These are phyloP conservation scores for Probaryconus sp. DNA, from an alignment of 1,140 invertebrate genomes.

Conservation along the genomic window DNA sequence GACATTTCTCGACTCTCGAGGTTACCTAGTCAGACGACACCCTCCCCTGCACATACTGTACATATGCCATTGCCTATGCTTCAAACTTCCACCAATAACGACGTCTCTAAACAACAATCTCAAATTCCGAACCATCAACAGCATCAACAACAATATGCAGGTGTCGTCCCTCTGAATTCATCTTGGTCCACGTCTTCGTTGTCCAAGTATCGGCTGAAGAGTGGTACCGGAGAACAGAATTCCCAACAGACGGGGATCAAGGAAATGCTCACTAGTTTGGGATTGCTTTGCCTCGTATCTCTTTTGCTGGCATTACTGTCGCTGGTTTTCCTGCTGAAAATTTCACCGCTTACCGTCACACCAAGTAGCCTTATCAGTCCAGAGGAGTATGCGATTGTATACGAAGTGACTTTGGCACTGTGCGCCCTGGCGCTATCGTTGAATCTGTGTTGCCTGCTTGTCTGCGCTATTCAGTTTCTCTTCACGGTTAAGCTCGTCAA, in stretches of 20 bases:
- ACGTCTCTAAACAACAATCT: conserved; percentile 16
- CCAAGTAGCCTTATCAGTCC: conserved; percentile 80
- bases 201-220: conserved; percentile 75
- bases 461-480: conserved; percentile 95
- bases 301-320: conserved; percentile 89
- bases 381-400: conserved; percentile 91
- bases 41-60: conserved; percentile 70
- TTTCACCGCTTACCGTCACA: conserved; percentile 83
- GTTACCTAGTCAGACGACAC: conserved; percentile 72
- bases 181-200: conserved; percentile 78
- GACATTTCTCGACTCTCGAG: conserved; percentile 78
- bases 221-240: conserved; percentile 50
- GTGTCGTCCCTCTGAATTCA: conserved; percentile 74
- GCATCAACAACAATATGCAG: conserved; percentile 52
- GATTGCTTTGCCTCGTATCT: conserved; percentile 90
- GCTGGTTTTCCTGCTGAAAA: conserved; percentile 90
- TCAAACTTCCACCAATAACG: conserved; percentile 21
- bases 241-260: conserved; percentile 81
- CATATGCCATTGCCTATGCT: conserved; percentile 42
- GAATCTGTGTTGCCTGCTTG: conserved; percentile 93
- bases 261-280: conserved; percentile 91
- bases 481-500: conserved; percentile 94
- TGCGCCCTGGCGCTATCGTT: conserved; percentile 91
- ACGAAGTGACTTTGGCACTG: conserved; percentile 92
- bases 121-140: conserved; percentile 45